Conservation (phyloP, 2,113 vertebrate genomes). For the Oreochromis tanganicae region DNA sequence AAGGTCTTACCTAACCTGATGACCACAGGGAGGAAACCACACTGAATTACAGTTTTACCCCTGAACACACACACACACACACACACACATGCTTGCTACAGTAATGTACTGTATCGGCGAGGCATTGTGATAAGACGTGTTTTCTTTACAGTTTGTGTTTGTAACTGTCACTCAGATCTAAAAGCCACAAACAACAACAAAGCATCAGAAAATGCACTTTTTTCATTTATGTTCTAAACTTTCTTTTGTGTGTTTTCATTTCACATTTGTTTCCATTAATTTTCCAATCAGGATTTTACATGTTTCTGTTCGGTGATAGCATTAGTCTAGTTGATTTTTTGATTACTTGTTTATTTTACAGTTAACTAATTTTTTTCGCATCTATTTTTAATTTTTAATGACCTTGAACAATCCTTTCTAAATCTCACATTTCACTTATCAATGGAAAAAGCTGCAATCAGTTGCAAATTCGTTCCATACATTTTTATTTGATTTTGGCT, state of each 20-base stretch:
- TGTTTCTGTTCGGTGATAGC: accelerated
- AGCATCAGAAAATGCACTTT: background rate
- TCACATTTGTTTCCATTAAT: background rate
- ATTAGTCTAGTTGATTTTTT: accelerated
- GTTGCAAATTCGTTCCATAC: background rate
- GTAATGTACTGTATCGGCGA: background rate
- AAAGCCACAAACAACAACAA: background rate
- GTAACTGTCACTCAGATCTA: background rate
- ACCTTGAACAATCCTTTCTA: background rate
- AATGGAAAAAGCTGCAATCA: background rate
- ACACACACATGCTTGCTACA: background rate
- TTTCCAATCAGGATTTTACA: accelerated
- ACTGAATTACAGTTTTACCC: background rate
- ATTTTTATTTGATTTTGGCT: background rate
- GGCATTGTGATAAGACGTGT: conserved; percentile 29
- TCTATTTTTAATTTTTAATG: background rate
- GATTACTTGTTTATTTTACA: background rate
- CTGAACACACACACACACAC: background rate
- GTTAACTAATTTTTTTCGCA: background rate
- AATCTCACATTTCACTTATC: background rate
- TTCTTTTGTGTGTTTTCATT: background rate
- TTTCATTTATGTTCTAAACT: background rate
- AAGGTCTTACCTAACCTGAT: conserved; percentile 30
- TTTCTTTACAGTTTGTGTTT: conserved; percentile 22
- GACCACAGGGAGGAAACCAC: conserved; percentile 48